Base-by-base conservation (phyloP, 2,797 vertebrate genomes). In the Chelonia mydas region DNA sequence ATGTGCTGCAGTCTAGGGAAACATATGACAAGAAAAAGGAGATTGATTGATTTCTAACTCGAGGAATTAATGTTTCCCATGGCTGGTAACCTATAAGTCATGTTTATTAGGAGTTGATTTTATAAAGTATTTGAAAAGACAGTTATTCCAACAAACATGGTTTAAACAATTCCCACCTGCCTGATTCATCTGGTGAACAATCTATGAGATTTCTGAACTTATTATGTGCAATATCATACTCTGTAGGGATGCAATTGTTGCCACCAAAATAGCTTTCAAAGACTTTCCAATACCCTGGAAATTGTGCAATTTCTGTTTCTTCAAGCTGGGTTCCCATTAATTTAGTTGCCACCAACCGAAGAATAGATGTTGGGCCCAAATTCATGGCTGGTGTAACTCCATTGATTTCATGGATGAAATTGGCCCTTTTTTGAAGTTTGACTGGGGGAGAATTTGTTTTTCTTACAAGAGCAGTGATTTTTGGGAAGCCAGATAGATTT, bases 101-200 rank as follows among this genome's bases (percentile, higher is more conserved):
- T 95, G 87, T 91, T 97, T 96, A 91, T 41, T 76, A 76, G 41
- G 23, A 47, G 37, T 15, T 45, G 72, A 76, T 28, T 76, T 45
- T 45, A 28, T 45, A 86, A 91, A 95, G 74, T 89, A 90, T 92
- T 94, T 97, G 93, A 90, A 96, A 79, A 61, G 49, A 45, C 41
- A 16, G 33, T 76, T 25, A 45, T 76, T 76, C 25, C 41, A 25
- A 45, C 13, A 23, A 76, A 28, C 23, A 47, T 68, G 61, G 37
- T n/a, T 68, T 90, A 87, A 83, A 74, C 90, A 65, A 72, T 49
- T 89, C 6, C 45, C 84, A 78, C 27, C 55, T 61, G 49, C 19
- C 28, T 82, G 51, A 88, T 87, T 94, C 84, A 80, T 90, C 5
- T 53, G 54, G 3, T n/a, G n/a, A 81, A n/a, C 83, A 78, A 65